Percentiles rank a stretch among this genome's conserved stretches.
Conservation (phyloP, 2,113 vertebrate species). For the Rattus rattus region DNA sequence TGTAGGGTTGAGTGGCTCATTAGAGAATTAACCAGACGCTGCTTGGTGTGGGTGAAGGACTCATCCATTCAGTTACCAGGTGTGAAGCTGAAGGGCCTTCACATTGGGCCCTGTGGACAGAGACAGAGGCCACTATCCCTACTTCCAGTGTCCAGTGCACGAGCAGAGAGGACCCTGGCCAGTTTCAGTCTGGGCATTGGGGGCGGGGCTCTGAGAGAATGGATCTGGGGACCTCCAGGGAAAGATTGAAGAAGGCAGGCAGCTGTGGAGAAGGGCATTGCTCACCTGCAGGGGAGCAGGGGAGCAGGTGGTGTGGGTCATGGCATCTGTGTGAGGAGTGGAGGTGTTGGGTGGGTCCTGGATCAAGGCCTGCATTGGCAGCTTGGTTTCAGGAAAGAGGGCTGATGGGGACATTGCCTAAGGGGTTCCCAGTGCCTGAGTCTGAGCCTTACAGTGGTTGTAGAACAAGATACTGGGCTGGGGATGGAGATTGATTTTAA, state of each 20-base stretch:
- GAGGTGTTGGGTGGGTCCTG: not conserved
- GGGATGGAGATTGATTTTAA: not conserved
- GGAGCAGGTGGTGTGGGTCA: not conserved
- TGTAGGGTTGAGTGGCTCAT: not conserved
- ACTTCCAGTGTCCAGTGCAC: not conserved
- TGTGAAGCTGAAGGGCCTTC: not conserved
- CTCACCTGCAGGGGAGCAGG: not conserved
- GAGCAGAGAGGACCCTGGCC: not conserved
- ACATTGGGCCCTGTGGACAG: not conserved
- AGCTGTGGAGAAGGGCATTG: not conserved
- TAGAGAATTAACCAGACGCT: not conserved
- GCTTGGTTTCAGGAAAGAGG: not conserved
- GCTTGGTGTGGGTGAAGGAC: not conserved
- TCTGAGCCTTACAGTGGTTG: not conserved
- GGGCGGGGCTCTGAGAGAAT: not conserved
- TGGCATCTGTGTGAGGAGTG: not conserved
- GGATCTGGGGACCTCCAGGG: not conserved
- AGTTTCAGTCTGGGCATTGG: not conserved
- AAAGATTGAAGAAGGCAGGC: not conserved
- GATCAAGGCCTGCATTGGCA: not conserved
- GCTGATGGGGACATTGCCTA: not conserved
- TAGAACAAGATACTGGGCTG: not conserved
- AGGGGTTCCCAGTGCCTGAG: not conserved
- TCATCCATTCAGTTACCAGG: constrained; percentile 6
- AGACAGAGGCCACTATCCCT: not conserved